Base-by-base conservation (phyloP, 2,113 vertebrate genomes). In the Notiomystis cincta region DNA sequence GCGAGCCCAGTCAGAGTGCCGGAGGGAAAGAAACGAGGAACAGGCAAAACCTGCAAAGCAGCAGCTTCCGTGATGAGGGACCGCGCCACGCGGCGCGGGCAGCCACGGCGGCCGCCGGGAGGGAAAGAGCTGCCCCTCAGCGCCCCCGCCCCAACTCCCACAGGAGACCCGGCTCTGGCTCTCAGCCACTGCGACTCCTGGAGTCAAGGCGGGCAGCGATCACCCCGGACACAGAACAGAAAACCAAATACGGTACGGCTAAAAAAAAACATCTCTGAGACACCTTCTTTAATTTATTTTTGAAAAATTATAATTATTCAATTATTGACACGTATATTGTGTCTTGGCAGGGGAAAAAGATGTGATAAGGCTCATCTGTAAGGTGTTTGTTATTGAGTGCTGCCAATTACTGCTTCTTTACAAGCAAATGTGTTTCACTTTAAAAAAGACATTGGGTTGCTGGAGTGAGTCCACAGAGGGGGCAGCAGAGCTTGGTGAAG, bases 51-150 rank as follows among this genome's bases (percentile, higher is more conserved):
- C 7, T 15, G 27, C 57, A 37, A 27, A 37, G 24, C 15, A 37
- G 8, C 23, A 60, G 57, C 37, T 11, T 60, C 24, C 15, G 5
- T 60, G 15, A 23, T 60, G 7, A 60, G 58, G 38, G 35, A 38
- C 58, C 37, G 35, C 24, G 27, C 35, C 24, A 38, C 25, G 10
- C 37, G 27, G 17, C 4, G 0, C 12, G 25, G 37, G 25, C 37
- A 38, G 37, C 37, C 1, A 2, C 13, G 9, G 16, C 2, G 1
- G 11, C 16, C 2, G 1, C 35, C 35, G 1, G 4, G 23, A 60
- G 25, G 23, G 23, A 25, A 58, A 17, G 57, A 58, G 57, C 56
- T 58, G n/a, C n/a, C 54, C 14, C 9, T 57, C 5, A 3, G 31
- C 23, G 7, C n/a, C 22, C 11, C 31, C 22, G 7, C 15, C 15